Conservation (phyloP, 2,113 vertebrate species). For the Spilogale gracilis region DNA sequence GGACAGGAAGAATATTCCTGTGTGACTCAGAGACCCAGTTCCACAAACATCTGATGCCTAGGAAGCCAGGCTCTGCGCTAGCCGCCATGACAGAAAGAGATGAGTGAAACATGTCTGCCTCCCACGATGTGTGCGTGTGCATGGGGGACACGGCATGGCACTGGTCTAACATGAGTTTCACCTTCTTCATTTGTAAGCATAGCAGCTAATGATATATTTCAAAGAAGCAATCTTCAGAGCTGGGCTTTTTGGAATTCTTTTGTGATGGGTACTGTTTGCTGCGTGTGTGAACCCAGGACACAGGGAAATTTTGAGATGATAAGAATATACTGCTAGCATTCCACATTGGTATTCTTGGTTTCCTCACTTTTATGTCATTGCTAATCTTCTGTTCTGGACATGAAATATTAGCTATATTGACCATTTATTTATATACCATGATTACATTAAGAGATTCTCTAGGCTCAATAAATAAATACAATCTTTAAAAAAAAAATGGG, state of each 20-base stretch:
- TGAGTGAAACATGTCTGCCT: neutral
- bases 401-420: neutral
- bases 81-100: neutral
- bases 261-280: neutral
- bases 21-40: neutral
- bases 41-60: neutral
- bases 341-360: neutral
- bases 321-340: neutral
- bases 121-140: no score
- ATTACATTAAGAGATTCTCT: neutral
- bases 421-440: neutral
- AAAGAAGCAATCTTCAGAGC: neutral
- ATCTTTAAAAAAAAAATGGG: no score
- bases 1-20: neutral
- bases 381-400: neutral
- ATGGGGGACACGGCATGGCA: neutral
- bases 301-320: neutral
- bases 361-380: constrained; percentile 4
- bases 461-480: no score
- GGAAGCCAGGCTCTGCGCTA: neutral
- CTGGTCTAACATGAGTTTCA: neutral
- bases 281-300: neutral
- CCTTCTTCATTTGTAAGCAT: neutral
- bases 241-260: neutral
- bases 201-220: neutral